These are phyloP conservation scores for Drosophila santomea DNA, from an alignment of 1,140 invertebrate genomes.

Conservation along the genomic window DNA sequence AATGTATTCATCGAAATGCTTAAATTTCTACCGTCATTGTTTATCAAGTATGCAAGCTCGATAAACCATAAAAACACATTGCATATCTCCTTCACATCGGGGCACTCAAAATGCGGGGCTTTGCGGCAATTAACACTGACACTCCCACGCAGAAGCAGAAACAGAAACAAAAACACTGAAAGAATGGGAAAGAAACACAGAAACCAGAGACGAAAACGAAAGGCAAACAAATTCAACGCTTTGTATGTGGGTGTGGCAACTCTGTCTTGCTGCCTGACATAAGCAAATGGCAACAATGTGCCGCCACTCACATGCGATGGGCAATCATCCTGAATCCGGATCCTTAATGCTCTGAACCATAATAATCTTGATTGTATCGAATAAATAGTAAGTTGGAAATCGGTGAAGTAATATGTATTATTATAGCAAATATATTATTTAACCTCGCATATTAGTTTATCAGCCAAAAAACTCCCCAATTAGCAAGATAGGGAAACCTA, in stretches of 20 bases:
- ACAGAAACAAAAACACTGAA: slow-evolving; percentile 17
- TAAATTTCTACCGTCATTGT: slow-evolving; percentile 7
- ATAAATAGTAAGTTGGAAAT: too few species aligned
- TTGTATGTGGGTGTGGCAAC: slow-evolving; percentile 65
- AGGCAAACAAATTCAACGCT: slow-evolving; percentile 62
- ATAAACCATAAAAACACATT: slow-evolving; percentile 55
- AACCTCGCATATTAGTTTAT: neutral
- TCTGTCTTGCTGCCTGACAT: slow-evolving; percentile 49
- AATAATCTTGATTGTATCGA: too few species aligned
- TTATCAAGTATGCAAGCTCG: slow-evolving; percentile 45
- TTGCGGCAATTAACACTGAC: slow-evolving; percentile 77
- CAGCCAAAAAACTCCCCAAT: neutral
- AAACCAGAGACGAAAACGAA: slow-evolving; percentile 34
- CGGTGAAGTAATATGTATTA: too few species aligned
- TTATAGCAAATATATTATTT: too few species aligned
- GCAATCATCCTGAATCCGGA: slow-evolving; percentile 8
- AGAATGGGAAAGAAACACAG: slow-evolving; percentile 37
- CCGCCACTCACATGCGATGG: slow-evolving; percentile 44
- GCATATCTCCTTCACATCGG: slow-evolving; percentile 30
- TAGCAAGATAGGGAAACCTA: neutral
- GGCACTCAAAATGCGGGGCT: slow-evolving; percentile 65
- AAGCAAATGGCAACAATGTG: slow-evolving; percentile 45
- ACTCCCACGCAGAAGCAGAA: slow-evolving; percentile 65
- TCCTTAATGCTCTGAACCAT: neutral
- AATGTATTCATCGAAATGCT: neutral